These are phyloP conservation scores for Lucinisca nassula DNA, from an alignment of 2,888 invertebrate genomes.

Conservation along the genomic window DNA sequence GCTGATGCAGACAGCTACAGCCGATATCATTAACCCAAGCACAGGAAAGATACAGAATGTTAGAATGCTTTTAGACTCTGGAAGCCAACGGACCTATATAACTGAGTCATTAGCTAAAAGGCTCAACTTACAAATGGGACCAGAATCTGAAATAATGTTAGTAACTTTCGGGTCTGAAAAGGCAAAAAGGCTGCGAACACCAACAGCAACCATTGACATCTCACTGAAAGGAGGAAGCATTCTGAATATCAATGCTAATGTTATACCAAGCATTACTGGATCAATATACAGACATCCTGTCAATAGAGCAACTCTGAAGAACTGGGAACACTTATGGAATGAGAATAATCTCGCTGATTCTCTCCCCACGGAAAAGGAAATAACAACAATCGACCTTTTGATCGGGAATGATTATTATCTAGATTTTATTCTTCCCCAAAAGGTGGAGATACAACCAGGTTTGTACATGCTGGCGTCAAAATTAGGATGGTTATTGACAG, in stretches of 20 bases:
- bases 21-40: neutral
- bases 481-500: too few relatives aligned
- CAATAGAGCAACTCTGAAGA: neutral
- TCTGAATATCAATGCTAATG: conserved; percentile 28
- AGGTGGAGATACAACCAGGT: too few relatives aligned
- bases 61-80: conserved; percentile 45
- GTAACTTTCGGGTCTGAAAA: conserved; percentile 42
- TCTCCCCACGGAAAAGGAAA: conserved; percentile 24
- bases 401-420: too few relatives aligned
- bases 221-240: conserved; percentile 27
- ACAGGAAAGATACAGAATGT: neutral
- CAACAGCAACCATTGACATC: conserved; percentile 16
- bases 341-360: conserved; percentile 27
- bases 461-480: too few relatives aligned
- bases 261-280: conserved; percentile 49
- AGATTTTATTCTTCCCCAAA: too few relatives aligned
- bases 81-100: conserved; percentile 47
- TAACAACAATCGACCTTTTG: conserved; percentile 22
- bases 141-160: conserved; percentile 31
- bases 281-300: conserved; percentile 11
- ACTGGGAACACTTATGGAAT: neutral
- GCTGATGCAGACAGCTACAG: too few relatives aligned
- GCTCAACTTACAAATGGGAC: conserved; percentile 9
- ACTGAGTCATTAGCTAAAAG: conserved; percentile 22
- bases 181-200: conserved; percentile 31